phyloP scores from a whole-genome alignment of 2,888 invertebrate genomes.

The Drosophila neonasuta region DNA sequence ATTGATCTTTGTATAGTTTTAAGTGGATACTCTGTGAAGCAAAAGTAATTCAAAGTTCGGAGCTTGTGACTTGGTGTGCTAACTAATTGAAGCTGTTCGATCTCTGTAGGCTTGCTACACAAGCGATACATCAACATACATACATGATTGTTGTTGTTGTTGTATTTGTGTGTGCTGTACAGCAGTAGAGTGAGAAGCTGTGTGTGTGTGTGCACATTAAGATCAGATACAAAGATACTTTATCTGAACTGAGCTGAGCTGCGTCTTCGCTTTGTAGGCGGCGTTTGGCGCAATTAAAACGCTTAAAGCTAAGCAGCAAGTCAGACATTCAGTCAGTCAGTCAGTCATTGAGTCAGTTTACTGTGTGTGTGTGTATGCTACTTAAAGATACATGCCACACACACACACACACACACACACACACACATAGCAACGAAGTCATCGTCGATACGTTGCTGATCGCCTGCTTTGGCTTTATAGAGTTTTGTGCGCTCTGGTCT shows the following conservation, averaged over 20 bases:
- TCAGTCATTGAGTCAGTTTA: slow-evolving; percentile 22
- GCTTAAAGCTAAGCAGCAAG: slow-evolving; percentile 68
- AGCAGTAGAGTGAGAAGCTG: slow-evolving; percentile 15
- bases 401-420: slow-evolving; percentile 19
- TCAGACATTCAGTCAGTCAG: slow-evolving; percentile 35
- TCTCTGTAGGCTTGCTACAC: slow-evolving; percentile 1
- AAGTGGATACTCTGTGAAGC: background rate
- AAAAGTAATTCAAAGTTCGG: slow-evolving; percentile 17
- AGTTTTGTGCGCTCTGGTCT: slow-evolving; percentile 21
- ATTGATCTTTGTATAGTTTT: background rate
- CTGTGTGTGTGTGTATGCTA: slow-evolving; percentile 48
- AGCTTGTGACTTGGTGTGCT: slow-evolving; percentile 36
- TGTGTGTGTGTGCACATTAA: slow-evolving; percentile 69
- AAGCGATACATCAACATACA: background rate
- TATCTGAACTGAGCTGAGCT: slow-evolving; percentile 56
- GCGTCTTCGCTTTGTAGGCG: slow-evolving; percentile 70
- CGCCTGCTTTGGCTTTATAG: slow-evolving; percentile 14
- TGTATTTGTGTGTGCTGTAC: slow-evolving; percentile 23
- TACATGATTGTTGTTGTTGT: slow-evolving; percentile 10
- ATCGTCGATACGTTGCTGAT: slow-evolving; percentile 32
- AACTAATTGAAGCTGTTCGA: slow-evolving; percentile 59
- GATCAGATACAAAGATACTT: slow-evolving; percentile 80
- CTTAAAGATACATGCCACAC: slow-evolving; percentile 73
- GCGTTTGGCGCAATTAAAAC: slow-evolving; percentile 73
- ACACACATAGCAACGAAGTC: background rate